Evolutionary conservation across 2,113 vertebrate genomes (phyloP), one percentile per base, ranked within the genome.

Genomic region (Myotis brandtii): DNA sequence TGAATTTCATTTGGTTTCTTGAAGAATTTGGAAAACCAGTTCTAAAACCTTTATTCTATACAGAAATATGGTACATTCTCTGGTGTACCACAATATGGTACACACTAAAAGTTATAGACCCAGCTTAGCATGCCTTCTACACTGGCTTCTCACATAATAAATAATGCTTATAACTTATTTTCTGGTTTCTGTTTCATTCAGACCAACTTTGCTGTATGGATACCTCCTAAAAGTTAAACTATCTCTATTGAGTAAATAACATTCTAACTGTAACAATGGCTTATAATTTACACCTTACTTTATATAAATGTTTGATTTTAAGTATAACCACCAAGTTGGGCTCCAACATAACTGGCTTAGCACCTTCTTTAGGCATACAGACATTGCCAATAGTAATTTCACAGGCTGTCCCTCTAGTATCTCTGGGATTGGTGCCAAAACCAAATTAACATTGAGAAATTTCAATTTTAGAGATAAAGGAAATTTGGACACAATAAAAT

Each of bases 401-500:
- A 32, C 17, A 40, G 62, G 3, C 32, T 77, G 13, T 80, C 30
- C 81, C 50, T 91, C 70, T 75, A 73, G 32, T 40, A 32, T 69
- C 69, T 85, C 73, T 79, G 66, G 34, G 18, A 27, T n/a, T 66
- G 9, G 23, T 89, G 48, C 27, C 34, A 82, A 81, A 85, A 30
- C 62, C 80, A 93, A 89, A 79, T 94, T 89, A 96, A 88, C n/a
- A 73, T 40, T 5, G 37, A 94, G 32, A 46, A 94, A 79, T 37
- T 34, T 34, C 27, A 83, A 95, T 83, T 77, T 95, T 92, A 80
- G 30, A 93, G 64, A 92, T 80, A 27, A 96, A 75, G 56, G 46
- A 92, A 86, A 9, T 16, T 91, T 89, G 70, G 30, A 80, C 52
- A 72, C 52, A 86, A 70, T 86, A 64, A 95, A 95, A 87, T 73